Conservation (phyloP, 2,797 vertebrate species). For the Silurus aristotelis region DNA sequence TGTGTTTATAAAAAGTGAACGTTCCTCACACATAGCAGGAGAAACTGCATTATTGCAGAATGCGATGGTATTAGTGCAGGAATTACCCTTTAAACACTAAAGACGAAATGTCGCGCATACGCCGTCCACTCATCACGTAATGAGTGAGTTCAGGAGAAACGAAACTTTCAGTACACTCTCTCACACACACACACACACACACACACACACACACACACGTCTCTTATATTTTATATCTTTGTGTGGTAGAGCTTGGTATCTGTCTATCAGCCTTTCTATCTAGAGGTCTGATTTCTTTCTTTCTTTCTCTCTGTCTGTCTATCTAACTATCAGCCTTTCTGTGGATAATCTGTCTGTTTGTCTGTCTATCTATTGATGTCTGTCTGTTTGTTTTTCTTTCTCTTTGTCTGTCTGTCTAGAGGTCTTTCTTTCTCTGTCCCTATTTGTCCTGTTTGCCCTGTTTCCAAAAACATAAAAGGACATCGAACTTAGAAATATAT, state of each 20-base stretch:
- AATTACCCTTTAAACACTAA: conserved; percentile 7
- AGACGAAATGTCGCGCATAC: neutral
- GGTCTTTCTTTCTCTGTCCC: too few relatives aligned
- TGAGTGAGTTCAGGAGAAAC: conserved; percentile 59
- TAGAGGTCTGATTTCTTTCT: too few relatives aligned
- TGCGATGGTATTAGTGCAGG: neutral
- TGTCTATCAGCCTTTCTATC: neutral
- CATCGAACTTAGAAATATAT: too few relatives aligned
- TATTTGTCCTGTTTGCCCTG: too few relatives aligned
- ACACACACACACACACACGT: neutral
- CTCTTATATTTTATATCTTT: neutral
- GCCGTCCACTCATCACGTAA: conserved; percentile 31
- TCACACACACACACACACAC: neutral
- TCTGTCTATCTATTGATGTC: neutral
- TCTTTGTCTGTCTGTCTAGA: too few relatives aligned
- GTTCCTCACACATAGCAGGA: neutral
- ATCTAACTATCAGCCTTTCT: neutral
- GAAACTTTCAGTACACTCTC: conserved; percentile 52
- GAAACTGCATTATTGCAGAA: neutral
- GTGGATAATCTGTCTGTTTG: neutral
- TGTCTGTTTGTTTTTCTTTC: neutral
- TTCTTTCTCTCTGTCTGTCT: too few relatives aligned
- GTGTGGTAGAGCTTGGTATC: neutral
- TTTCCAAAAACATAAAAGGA: too few relatives aligned
- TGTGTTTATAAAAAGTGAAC: neutral